Percentiles rank a stretch among this genome's conserved stretches.
These are phyloP conservation scores for Samia ricini DNA, from an alignment of 1,140 invertebrate genomes.

Conservation along the genomic window DNA sequence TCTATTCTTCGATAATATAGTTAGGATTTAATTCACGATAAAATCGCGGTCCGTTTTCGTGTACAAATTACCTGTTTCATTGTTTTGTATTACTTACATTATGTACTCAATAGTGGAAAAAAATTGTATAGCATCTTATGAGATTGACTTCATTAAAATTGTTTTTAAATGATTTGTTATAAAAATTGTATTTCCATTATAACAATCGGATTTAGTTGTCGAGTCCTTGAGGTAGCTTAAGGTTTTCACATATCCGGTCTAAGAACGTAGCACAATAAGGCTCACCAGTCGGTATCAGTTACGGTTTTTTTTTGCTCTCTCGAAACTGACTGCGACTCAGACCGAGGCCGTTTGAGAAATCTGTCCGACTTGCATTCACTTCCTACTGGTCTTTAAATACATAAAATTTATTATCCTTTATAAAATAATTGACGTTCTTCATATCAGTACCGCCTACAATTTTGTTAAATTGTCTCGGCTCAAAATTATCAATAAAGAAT, in stretches of 20 bases:
- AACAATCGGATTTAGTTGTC: conserved; percentile 35
- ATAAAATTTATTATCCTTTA: background rate
- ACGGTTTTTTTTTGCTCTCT: conserved; percentile 32
- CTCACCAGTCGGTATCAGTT: conserved; percentile 20
- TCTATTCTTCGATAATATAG: no score
- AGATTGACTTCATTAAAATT: no score
- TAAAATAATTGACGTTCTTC: background rate
- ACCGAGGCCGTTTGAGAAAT: conserved; percentile 25
- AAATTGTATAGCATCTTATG: no score
- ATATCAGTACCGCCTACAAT: background rate
- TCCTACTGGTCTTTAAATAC: conserved; percentile 16
- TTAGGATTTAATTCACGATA: no score
- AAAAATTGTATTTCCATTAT: conserved; percentile 20
- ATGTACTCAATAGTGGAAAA: no score
- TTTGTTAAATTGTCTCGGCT: background rate
- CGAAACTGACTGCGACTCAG: conserved; percentile 11
- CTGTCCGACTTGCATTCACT: conserved; percentile 22
- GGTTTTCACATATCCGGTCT: conserved; percentile 30
- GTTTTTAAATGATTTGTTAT: no score
- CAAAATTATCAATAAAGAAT: background rate
- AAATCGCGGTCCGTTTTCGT: no score
- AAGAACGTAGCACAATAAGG: conserved; percentile 24
- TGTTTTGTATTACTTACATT: no score
- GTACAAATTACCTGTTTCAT: no score
- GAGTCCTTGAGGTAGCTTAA: conserved; percentile 29